phyloP scores from a whole-genome alignment of 2,113 vertebrate genomes.

The Leucoraja erinaceus region DNA sequence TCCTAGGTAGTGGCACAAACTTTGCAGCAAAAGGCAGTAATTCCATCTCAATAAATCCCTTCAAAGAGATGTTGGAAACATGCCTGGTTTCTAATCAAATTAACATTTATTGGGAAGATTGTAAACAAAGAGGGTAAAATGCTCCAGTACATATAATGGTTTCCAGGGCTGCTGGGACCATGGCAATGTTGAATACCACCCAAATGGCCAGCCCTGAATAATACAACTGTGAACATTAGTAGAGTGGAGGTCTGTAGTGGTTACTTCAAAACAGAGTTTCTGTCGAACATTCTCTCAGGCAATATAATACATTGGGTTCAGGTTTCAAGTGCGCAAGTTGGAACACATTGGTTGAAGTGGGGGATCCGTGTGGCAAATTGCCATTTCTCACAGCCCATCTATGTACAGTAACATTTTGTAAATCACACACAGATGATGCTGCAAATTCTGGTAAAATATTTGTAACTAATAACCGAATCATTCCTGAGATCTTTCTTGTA shows the following conservation, averaged over 20 bases:
- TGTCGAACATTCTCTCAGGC: not conserved
- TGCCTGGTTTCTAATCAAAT: conserved; percentile 15
- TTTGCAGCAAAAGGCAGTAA: not conserved
- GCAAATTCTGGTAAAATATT: not conserved
- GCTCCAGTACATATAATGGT: conserved; percentile 11
- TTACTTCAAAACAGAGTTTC: not conserved
- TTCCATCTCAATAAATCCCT: not conserved
- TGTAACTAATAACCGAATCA: not conserved
- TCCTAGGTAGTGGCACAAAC: not conserved
- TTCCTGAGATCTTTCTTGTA: no score
- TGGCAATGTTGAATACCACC: not conserved
- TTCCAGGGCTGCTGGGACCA: conserved; percentile 25
- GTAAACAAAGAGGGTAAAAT: conserved; percentile 25
- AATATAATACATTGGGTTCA: not conserved
- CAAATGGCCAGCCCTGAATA: not conserved
- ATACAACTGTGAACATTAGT: not conserved
- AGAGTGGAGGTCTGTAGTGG: not conserved
- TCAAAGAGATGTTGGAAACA: not conserved
- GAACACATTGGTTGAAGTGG: not conserved
- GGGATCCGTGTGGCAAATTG: not conserved
- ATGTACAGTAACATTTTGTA: not conserved
- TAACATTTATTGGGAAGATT: not conserved
- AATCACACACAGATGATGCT: not conserved
- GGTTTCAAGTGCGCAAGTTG: not conserved
- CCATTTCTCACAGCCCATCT: not conserved